These are phyloP conservation scores for Stramonita haemastoma DNA, from an alignment of 2,888 invertebrate genomes.

Conservation along the genomic window DNA sequence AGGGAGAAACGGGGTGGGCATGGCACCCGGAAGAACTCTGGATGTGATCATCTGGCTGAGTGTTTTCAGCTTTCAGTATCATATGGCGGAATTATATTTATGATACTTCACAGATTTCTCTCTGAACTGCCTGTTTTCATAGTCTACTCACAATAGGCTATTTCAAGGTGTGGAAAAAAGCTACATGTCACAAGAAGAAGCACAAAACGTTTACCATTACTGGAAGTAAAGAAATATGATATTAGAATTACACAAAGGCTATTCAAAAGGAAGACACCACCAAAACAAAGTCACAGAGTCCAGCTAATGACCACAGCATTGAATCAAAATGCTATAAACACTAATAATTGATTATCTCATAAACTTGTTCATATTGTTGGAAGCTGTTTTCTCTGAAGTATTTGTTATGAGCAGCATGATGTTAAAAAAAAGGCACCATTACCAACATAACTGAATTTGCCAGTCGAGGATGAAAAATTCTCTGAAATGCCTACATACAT, in stretches of 20 bases:
- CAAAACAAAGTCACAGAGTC: background rate
- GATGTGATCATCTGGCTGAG: constrained; percentile 68
- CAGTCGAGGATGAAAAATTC: no score
- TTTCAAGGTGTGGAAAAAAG: background rate
- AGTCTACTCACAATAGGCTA: background rate
- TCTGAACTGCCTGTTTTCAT: background rate
- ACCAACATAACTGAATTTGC: no score
- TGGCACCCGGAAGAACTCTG: constrained; percentile 65
- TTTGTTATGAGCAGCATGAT: no score
- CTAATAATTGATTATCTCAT: no score
- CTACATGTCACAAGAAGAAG: background rate
- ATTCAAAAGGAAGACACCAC: background rate
- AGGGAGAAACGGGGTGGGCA: constrained; percentile 49
- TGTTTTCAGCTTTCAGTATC: constrained; percentile 44
- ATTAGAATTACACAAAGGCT: background rate
- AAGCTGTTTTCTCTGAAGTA: no score
- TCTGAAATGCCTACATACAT: no score
- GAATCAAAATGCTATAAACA: no score
- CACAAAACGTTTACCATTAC: background rate
- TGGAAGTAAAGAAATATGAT: background rate
- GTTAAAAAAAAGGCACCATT: no score
- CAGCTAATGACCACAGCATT: no score
- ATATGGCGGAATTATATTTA: background rate
- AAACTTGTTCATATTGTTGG: no score
- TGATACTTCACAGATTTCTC: background rate